A percentile compares a stretch with the other conserved stretches of the same genome.
phyloP scores from a whole-genome alignment of 2,797 vertebrate species.

The Okamejei kenojei region DNA sequence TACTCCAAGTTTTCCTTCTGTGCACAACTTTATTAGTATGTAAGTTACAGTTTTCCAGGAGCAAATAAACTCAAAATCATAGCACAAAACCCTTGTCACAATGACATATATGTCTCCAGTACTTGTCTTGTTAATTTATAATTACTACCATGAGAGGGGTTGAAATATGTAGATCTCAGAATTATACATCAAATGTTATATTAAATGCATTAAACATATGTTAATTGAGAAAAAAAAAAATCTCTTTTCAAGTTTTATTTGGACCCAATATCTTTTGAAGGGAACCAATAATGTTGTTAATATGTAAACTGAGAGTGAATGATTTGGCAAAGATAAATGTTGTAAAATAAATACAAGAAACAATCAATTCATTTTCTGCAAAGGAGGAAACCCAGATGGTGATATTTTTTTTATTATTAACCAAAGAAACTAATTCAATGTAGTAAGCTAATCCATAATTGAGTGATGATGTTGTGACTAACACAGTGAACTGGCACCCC shows the following conservation, averaged over 20 bases:
- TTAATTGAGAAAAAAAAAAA: neutral
- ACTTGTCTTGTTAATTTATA: neutral
- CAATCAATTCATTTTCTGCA: slow-evolving; percentile 58
- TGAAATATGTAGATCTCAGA: neutral
- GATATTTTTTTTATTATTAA: slow-evolving; percentile 74
- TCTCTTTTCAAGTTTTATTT: neutral
- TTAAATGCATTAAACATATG: neutral
- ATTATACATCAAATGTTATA: neutral
- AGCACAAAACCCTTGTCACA: neutral
- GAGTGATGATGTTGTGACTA: slow-evolving; percentile 76
- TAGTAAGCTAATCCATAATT: slow-evolving; percentile 71
- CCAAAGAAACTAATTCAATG: slow-evolving; percentile 84
- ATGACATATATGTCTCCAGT: neutral
- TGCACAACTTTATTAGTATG: slow-evolving; percentile 15
- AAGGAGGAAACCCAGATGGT: slow-evolving; percentile 73
- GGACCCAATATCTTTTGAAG: neutral
- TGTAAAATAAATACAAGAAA: slow-evolving; percentile 29
- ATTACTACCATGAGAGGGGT: neutral
- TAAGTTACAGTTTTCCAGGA: slow-evolving; percentile 27
- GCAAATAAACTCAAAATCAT: neutral
- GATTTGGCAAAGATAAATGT: neutral
- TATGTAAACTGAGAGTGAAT: neutral
- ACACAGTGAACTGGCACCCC: slow-evolving; percentile 69
- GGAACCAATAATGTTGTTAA: neutral
- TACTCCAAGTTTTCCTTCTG: too few species aligned